Percentiles rank a stretch among this genome's conserved stretches.
These are phyloP conservation scores for Cylas formicarius DNA, from an alignment of 1,140 invertebrate genomes.

Conservation along the genomic window DNA sequence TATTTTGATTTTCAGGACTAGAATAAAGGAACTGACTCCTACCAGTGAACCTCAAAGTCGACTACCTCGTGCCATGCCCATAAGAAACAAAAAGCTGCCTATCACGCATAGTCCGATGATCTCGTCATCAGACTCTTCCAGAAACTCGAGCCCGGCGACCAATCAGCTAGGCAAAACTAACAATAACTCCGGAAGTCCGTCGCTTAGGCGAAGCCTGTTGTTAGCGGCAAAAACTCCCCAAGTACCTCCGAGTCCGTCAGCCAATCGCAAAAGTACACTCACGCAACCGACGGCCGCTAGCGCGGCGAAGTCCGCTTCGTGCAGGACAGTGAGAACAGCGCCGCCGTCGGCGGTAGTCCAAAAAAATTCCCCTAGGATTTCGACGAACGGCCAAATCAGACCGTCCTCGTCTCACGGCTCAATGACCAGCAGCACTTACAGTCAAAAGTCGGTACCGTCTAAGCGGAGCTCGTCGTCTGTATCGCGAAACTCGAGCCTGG, in stretches of 20 bases:
- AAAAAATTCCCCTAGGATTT: slow-evolving; percentile 17
- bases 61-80: slow-evolving; percentile 42
- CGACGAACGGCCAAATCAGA: slow-evolving; percentile 13
- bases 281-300: slow-evolving; percentile 40
- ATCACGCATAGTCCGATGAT: slow-evolving; percentile 41
- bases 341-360: background rate
- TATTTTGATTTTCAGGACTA: slow-evolving; percentile 26
- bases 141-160: slow-evolving; percentile 60
- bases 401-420: slow-evolving; percentile 14
- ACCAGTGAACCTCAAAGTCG: slow-evolving; percentile 28
- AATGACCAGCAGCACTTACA: slow-evolving; percentile 2
- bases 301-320: slow-evolving; percentile 33
- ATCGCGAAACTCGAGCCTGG: slow-evolving; percentile 23
- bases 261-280: slow-evolving; percentile 33
- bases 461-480: slow-evolving; percentile 16
- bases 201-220: slow-evolving; percentile 37
- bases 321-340: slow-evolving; percentile 12
- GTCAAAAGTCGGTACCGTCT: slow-evolving; percentile 7
- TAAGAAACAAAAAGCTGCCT: slow-evolving; percentile 36
- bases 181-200: slow-evolving; percentile 39
- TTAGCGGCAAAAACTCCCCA: slow-evolving; percentile 41
- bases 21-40: slow-evolving; percentile 32
- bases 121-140: slow-evolving; percentile 54
- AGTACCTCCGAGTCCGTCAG: slow-evolving; percentile 37
- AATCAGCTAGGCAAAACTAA: slow-evolving; percentile 45